Conservation (phyloP, 2,888 invertebrate species). For the Charanyca ferruginea region DNA sequence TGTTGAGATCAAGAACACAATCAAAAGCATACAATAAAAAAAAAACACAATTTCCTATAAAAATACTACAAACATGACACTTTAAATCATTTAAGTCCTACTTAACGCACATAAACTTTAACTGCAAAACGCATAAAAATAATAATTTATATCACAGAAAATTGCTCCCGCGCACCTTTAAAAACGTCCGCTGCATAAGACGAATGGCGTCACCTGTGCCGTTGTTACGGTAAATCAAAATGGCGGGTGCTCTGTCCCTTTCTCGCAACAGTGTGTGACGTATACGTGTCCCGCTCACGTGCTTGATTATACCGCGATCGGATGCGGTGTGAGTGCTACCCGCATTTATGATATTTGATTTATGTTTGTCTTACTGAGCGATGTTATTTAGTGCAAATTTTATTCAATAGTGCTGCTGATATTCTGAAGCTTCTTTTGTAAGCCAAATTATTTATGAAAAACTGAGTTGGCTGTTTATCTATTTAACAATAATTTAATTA, state of each 20-base stretch:
- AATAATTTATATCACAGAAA: slow-evolving; percentile 42
- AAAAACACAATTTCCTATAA: neutral
- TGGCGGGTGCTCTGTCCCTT: slow-evolving; percentile 66
- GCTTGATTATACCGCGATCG: slow-evolving; percentile 72
- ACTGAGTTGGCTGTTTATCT: neutral
- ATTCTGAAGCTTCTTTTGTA: slow-evolving; percentile 9
- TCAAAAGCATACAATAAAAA: no score
- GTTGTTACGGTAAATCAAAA: slow-evolving; percentile 80
- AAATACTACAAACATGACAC: slow-evolving; percentile 14
- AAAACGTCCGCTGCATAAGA: slow-evolving; percentile 71
- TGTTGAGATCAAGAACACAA: no score
- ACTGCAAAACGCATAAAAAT: slow-evolving; percentile 31
- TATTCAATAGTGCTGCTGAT: slow-evolving; percentile 38
- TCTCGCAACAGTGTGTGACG: slow-evolving; percentile 35
- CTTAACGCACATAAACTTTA: slow-evolving; percentile 33
- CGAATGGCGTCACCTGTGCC: slow-evolving; percentile 77
- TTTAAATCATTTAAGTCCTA: slow-evolving; percentile 7
- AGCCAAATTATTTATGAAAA: neutral
- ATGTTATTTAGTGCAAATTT: slow-evolving; percentile 69
- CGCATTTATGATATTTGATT: slow-evolving; percentile 81
- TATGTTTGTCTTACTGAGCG: slow-evolving; percentile 73
- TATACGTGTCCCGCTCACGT: slow-evolving; percentile 65
- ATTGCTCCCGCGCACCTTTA: slow-evolving; percentile 58
- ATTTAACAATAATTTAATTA: no score
- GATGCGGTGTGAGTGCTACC: slow-evolving; percentile 74